Percentiles rank a stretch among this genome's conserved stretches.
Evolutionary conservation across 2,797 vertebrate genomes (phyloP).

Genomic region (Pangasius krempfi): DNA sequence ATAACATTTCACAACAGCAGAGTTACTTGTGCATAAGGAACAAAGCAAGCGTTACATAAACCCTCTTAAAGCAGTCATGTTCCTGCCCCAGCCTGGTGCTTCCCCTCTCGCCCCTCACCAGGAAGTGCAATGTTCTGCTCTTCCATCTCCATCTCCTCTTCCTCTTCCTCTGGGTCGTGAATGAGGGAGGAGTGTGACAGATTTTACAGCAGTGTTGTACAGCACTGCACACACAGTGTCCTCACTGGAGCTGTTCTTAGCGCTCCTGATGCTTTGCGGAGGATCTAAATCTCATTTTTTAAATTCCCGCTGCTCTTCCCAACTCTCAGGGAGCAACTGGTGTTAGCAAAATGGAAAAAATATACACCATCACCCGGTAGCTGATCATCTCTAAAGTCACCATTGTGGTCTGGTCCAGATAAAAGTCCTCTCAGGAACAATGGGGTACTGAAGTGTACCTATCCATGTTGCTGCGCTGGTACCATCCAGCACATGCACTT

Average conservation of each 20-base stretch:
- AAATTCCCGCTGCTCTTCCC: background rate
- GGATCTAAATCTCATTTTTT: background rate
- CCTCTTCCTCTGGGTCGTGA: background rate
- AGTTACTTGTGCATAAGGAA: background rate
- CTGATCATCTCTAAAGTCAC: background rate
- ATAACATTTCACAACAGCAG: background rate
- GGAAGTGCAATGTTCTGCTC: constrained; percentile 15
- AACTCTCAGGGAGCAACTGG: background rate
- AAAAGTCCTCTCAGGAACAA: background rate
- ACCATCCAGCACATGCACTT: background rate
- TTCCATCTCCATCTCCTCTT: constrained; percentile 15
- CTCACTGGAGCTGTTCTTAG: background rate
- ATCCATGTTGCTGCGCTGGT: background rate
- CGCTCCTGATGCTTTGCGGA: background rate
- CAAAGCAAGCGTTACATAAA: background rate
- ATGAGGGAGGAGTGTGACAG: background rate
- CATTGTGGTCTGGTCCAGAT: background rate
- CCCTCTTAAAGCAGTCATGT: background rate
- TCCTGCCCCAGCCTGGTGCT: background rate
- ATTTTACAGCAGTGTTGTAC: constrained; percentile 11
- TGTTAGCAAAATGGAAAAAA: background rate
- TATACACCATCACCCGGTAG: background rate
- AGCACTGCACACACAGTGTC: background rate
- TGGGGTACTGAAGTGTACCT: no score
- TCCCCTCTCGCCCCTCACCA: background rate